Evolutionary conservation across 2,797 vertebrate species (phyloP).

Genomic region (Mastacembelus armatus): DNA sequence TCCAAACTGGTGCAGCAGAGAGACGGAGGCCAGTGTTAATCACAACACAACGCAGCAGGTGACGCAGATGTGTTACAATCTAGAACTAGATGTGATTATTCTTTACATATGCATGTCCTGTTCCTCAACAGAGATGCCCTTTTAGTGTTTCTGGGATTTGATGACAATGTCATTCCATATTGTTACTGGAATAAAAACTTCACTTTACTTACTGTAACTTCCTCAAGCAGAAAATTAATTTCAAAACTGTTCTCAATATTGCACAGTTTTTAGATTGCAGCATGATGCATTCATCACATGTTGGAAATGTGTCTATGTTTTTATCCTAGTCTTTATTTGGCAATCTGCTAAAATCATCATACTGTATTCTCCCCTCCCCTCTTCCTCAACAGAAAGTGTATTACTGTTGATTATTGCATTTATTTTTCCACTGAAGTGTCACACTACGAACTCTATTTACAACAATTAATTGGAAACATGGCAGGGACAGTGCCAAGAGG

Average conservation of each 20-base stretch:
- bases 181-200: slow-evolving; percentile 33
- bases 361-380: neutral
- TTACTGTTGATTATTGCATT: neutral
- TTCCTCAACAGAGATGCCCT: slow-evolving; percentile 2
- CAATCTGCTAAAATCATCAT: neutral
- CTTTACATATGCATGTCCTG: slow-evolving; percentile 11
- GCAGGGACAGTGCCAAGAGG: slow-evolving; percentile 15
- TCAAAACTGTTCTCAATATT: neutral
- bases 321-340: no score
- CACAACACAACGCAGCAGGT: slow-evolving; percentile 49
- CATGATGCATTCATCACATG: neutral
- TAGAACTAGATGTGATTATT: slow-evolving; percentile 34
- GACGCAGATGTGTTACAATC: slow-evolving; percentile 53
- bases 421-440: neutral
- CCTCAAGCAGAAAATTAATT: neutral
- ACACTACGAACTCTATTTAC: neutral
- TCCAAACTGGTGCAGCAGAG: slow-evolving; percentile 13
- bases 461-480: slow-evolving; percentile 46
- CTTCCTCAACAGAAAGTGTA: neutral
- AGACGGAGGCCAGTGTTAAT: slow-evolving; percentile 10
- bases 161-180: neutral
- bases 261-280: neutral
- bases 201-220: neutral
- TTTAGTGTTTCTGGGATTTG: slow-evolving; percentile 50
- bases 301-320: neutral